Conservation (phyloP, 2,888 invertebrate species). For the Vandiemenella viatica region DNA sequence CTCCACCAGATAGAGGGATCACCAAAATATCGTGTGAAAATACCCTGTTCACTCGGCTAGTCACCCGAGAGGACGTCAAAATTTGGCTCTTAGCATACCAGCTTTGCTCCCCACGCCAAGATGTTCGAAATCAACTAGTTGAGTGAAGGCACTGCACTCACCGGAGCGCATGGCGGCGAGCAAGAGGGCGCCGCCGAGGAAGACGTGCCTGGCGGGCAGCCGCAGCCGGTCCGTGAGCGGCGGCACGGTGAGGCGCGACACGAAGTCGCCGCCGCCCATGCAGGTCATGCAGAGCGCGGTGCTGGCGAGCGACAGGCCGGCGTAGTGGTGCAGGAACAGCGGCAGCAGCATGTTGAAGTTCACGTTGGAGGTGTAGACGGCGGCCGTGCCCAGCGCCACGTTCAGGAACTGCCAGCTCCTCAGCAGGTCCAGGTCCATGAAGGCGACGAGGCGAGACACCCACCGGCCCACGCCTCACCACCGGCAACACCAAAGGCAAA, state of each 20-base stretch:
- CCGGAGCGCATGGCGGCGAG: slow-evolving; percentile 41
- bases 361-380: slow-evolving; percentile 50
- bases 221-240: slow-evolving; percentile 43
- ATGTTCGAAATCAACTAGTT: too few species aligned
- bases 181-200: slow-evolving; percentile 43
- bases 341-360: slow-evolving; percentile 57
- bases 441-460: slow-evolving; percentile 26
- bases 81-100: too few species aligned
- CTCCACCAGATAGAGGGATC: too few species aligned
- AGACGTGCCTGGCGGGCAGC: slow-evolving; percentile 44
- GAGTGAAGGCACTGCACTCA: slow-evolving; percentile 26
- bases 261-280: slow-evolving; percentile 48
- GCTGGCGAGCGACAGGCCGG: slow-evolving; percentile 31
- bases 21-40: too few species aligned
- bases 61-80: too few species aligned
- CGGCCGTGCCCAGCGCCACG: slow-evolving; percentile 47
- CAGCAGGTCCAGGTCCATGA: slow-evolving; percentile 48
- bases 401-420: slow-evolving; percentile 47
- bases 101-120: too few species aligned
- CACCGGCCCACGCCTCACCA: slow-evolving; percentile 1
- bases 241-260: slow-evolving; percentile 44
- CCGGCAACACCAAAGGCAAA: neutral
- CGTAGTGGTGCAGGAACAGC: slow-evolving; percentile 39
- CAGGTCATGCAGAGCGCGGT: slow-evolving; percentile 57
- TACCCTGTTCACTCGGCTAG: too few species aligned